These are phyloP conservation scores for Chrysolina oricalcia DNA, from an alignment of 2,888 invertebrate genomes.

Conservation along the genomic window DNA sequence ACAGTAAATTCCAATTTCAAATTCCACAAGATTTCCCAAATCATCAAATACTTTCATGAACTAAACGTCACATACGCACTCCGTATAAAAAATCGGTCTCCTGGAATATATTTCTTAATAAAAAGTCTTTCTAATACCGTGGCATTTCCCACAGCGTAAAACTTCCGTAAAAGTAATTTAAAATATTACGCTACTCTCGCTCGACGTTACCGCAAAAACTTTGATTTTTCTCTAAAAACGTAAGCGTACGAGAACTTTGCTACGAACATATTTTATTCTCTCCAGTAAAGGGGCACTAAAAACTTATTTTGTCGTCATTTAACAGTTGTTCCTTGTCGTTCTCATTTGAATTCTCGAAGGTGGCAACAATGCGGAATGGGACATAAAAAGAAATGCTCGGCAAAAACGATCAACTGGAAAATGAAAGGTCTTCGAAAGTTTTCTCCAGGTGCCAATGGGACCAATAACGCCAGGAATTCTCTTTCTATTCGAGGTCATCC, in stretches of 20 bases:
- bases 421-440: constrained; percentile 31
- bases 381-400: constrained; percentile 29
- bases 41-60: not conserved
- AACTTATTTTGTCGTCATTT: constrained; percentile 1
- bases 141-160: constrained; percentile 18
- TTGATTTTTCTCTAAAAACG: constrained; percentile 34
- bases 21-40: no score
- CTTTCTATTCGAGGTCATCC: constrained; percentile 8
- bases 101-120: constrained; percentile 16
- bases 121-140: constrained; percentile 1
- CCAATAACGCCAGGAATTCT: constrained; percentile 27
- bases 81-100: not conserved
- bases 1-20: no score
- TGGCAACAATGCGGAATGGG: constrained; percentile 13
- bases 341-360: constrained; percentile 17
- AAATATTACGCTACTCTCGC: constrained; percentile 27
- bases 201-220: constrained; percentile 17
- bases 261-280: constrained; percentile 42
- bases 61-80: constrained; percentile 2
- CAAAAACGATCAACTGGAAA: constrained; percentile 16
- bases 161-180: constrained; percentile 31
- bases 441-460: constrained; percentile 28
- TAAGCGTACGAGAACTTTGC: constrained; percentile 36
- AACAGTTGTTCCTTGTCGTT: constrained; percentile 6
- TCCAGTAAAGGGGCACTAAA: constrained; percentile 8